phyloP scores from a whole-genome alignment of 2,888 invertebrate species.

The Pocota personata region DNA sequence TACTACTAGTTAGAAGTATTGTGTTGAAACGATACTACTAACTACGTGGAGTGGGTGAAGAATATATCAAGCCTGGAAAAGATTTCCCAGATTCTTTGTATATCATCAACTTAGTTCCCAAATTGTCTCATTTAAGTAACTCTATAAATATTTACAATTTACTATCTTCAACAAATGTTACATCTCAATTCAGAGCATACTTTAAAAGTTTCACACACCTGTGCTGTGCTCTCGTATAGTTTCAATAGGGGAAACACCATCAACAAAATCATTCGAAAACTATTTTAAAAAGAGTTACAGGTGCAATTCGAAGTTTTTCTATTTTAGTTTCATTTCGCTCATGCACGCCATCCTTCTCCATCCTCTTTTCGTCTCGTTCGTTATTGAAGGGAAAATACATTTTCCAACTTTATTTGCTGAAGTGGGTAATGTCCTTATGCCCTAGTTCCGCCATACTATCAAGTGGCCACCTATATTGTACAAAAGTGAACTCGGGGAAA shows the following conservation, averaged over 20 bases:
- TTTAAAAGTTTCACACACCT: constrained; percentile 1
- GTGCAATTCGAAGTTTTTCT: constrained; percentile 54
- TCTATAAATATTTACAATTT: constrained; percentile 8
- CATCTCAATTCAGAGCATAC: neutral
- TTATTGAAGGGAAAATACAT: neutral
- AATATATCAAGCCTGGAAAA: too few relatives aligned
- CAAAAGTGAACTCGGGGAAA: constrained; percentile 8
- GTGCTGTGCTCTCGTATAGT: neutral
- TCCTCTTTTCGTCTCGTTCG: neutral
- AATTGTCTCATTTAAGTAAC: neutral
- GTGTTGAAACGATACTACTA: too few relatives aligned
- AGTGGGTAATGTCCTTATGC: constrained; percentile 49
- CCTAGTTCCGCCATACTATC: constrained; percentile 36
- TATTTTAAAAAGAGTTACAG: constrained; percentile 50
- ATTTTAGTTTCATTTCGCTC: constrained; percentile 39
- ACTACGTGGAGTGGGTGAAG: too few relatives aligned
- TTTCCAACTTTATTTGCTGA: constrained; percentile 33
- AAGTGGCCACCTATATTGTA: constrained; percentile 36
- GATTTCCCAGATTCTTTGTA: too few relatives aligned
- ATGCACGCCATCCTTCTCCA: constrained; percentile 8
- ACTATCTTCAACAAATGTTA: neutral
- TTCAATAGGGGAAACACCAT: neutral
- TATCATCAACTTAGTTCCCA: neutral
- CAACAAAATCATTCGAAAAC: constrained; percentile 40
- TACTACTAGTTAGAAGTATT: too few relatives aligned